Evolutionary conservation across 2,888 invertebrate species (phyloP), one percentile per base, ranked within the genome.

Genomic region (Julus scanicus): DNA sequence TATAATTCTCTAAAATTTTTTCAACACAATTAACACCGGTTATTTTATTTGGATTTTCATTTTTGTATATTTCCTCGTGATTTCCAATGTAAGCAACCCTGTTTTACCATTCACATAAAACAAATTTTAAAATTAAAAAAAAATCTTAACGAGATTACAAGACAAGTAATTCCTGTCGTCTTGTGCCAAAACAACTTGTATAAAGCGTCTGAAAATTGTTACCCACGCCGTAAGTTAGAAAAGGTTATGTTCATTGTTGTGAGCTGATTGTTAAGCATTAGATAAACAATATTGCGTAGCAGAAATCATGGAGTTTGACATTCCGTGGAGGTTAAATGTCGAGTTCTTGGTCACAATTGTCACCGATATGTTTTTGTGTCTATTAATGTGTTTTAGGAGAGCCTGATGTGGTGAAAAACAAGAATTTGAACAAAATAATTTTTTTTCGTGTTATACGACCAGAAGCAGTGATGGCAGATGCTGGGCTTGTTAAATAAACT

Each of bases 151-250:
- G 29, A 29, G 80, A 37, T 37, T 39, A 37, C 37, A 15, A 37
- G 80, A 80, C 37, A 80, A 80, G 80, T 39, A 15, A 39, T 80
- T 15, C 80, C 80, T 80, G 80, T 80, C 80, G 37, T 39, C 13
- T 29, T 13, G 80, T 80, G 80, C 80, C 80, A 80, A 80, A 71
- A 80, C 80, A 80, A 39, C 37, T 80, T 80, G 80, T 80, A 39
- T 11, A 80, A 37, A 9, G 37, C 80, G 37, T 80, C 13, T 15
- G 80, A 80, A 80, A 37, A 80, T 37, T 17, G 4, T 53, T 80
- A 37, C 80, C 80, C 80, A 80, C 37, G 80, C 80, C 37, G 39
- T 29, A 29, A 5, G n/a, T 63, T 63, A 11, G 71, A 71, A 71
- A 71, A 71, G 9, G 71, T 29, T 71, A 20, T 20, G 71, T 29